phyloP scores from a whole-genome alignment of 1,140 invertebrate species.

The Papilio dardanus region DNA sequence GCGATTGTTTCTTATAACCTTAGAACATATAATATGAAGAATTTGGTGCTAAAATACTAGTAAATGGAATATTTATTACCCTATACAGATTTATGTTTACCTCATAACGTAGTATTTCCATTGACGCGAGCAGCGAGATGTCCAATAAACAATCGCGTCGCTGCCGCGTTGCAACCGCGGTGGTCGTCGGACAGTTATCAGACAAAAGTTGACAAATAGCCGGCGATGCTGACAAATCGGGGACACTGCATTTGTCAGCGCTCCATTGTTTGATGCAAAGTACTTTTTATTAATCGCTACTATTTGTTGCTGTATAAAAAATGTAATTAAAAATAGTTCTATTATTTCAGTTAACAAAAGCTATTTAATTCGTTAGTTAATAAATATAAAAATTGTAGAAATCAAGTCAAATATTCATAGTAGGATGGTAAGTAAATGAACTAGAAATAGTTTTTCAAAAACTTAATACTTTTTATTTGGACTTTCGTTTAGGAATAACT shows the following conservation, averaged over 20 bases:
- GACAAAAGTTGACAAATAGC: slow-evolving; percentile 58
- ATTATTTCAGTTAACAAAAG: no score
- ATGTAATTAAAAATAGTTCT: no score
- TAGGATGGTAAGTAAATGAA: no score
- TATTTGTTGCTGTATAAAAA: slow-evolving; percentile 13
- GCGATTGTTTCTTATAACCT: no score
- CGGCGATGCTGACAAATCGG: slow-evolving; percentile 49
- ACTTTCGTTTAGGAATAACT: no score
- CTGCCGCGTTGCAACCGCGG: slow-evolving; percentile 39
- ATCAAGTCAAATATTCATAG: no score
- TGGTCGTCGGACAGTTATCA: slow-evolving; percentile 44
- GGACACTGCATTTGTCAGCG: slow-evolving; percentile 47
- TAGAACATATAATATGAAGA: neutral
- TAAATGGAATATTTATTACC: neutral
- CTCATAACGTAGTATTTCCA: neutral
- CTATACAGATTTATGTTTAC: neutral
- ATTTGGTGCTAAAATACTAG: neutral
- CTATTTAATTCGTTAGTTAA: no score
- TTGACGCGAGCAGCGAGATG: slow-evolving; percentile 19
- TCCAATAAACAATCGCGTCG: slow-evolving; percentile 34
- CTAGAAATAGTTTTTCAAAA: no score
- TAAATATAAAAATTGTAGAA: no score
- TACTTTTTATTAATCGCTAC: slow-evolving; percentile 36
- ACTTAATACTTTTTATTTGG: no score
- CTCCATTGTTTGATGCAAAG: slow-evolving; percentile 45